Base-by-base conservation (phyloP, 2,797 vertebrate species). In the Alosa sapidissima region DNA sequence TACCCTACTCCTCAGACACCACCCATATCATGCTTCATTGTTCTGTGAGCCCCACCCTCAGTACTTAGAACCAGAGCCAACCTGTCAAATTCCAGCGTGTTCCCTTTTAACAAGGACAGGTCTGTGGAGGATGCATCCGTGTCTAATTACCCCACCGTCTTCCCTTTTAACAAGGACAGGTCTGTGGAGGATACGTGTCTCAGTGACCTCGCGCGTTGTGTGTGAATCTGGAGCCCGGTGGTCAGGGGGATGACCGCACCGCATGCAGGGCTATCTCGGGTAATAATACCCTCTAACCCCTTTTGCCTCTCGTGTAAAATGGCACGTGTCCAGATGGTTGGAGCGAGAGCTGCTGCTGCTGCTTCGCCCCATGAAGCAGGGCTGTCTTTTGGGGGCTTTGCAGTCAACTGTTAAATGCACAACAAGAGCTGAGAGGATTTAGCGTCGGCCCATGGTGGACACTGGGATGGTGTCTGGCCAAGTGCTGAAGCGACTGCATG, bases 321-420 rank as follows among this genome's bases (percentile, higher is more conserved):
- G 72, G 72, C 41, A 78, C 72, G 16, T 45, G 41, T 45, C 72
- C 72, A 78, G 72, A 78, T 47, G 72, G 72, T 75, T 45, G 0
- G 13, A 19, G 41, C 33, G 11, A 75, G 68, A 21, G 41, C 14
- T 21, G 16, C 41, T 19, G 16, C 72, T 8, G 36, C 36, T 41
- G 14, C 13, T 14, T 19, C 16, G 7, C 16, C 36, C 16, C 72
- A 47, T 7, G 19, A 47, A 5, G 72, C 28, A 72, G 65, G 65
- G 28, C 13, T 3, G 49, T 72, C 65, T 78, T 47, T 78, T 6
- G 65, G 68, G 68, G 68, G 36, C 19, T 72, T 36, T 72, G 33
- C 36, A 78, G 36, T 78, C 36, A 78, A 78, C 72, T 78, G 72
- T 47, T 78, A 78, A 78, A 47, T 78, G 72, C 72, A 45, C 72